These are phyloP conservation scores for Diacarnus erythraeanus DNA, from an alignment of 37 sponge, comb jelly and placozoan species.

Conservation along the genomic window DNA sequence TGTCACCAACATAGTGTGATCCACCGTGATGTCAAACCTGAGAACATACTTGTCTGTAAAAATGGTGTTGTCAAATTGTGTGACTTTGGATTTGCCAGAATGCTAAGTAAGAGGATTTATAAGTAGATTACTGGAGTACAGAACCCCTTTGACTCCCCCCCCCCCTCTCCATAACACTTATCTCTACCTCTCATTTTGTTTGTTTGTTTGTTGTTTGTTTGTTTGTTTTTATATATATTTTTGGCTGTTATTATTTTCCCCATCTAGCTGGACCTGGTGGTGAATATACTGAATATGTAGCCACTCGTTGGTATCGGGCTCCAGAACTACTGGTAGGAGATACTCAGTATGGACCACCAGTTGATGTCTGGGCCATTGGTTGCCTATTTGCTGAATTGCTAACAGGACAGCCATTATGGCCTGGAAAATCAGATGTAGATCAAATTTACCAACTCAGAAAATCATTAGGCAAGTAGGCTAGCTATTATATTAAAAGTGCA, in stretches of 20 bases:
- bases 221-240: neutral
- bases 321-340: conserved; percentile 98
- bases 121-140: too few species aligned
- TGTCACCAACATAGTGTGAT: conserved; percentile 93
- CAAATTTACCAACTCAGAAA: conserved; percentile 90
- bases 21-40: conserved; percentile 98
- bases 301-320: conserved; percentile 96
- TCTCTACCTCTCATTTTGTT: too few species aligned
- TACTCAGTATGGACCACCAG: conserved; percentile 96
- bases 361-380: conserved; percentile 97
- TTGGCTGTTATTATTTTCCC: neutral
- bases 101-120: conserved; percentile 69
- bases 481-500: neutral
- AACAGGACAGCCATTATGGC: conserved; percentile 91
- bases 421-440: conserved; percentile 95
- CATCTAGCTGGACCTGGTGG: conserved; percentile 84
- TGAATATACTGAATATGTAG: conserved; percentile 98
- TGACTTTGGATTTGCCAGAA: conserved; percentile 98
- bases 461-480: conserved; percentile 62
- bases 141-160: too few species aligned
- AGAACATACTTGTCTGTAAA: conserved; percentile 90
- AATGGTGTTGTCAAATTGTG: conserved; percentile 93
- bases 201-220: too few species aligned
- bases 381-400: conserved; percentile 97
- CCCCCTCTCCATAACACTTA: too few species aligned